A percentile compares a stretch with the other conserved stretches of the same genome.
Conservation (phyloP, 2,797 vertebrate genomes). For the Carcharodon carcharias region DNA sequence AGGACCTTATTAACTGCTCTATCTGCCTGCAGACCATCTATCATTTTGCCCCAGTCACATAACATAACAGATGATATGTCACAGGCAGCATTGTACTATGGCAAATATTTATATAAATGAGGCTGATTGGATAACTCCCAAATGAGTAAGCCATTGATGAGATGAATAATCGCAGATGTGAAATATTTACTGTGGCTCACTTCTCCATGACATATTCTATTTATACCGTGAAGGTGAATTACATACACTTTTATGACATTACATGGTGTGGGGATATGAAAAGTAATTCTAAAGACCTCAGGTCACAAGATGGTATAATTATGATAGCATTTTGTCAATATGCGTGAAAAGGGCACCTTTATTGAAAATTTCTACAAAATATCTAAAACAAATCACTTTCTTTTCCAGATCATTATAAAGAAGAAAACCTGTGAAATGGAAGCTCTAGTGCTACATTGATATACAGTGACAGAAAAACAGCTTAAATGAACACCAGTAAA, state of each 20-base stretch:
- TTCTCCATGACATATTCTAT: neutral
- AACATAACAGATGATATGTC: neutral
- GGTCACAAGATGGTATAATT: neutral
- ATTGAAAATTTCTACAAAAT: neutral
- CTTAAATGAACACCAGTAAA: neutral
- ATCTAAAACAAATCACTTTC: neutral
- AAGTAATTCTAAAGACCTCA: neutral
- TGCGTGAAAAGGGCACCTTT: neutral
- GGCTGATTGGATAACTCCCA: neutral
- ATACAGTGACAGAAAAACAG: neutral
- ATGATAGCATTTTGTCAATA: neutral
- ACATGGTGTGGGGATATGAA: neutral
- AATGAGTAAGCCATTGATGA: neutral
- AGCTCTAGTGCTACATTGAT: neutral
- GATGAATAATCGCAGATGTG: neutral
- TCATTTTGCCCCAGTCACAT: neutral
- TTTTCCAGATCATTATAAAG: neutral
- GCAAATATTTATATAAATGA: constrained; percentile 1
- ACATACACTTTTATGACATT: neutral
- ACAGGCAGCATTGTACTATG: neutral
- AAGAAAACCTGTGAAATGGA: neutral
- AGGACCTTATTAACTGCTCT: neutral
- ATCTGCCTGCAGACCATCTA: neutral
- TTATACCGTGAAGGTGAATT: neutral
- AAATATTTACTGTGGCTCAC: neutral